Evolutionary conservation across 2,797 vertebrate genomes (phyloP), one percentile per base, ranked within the genome.

Genomic region (Chelmon rostratus): DNA sequence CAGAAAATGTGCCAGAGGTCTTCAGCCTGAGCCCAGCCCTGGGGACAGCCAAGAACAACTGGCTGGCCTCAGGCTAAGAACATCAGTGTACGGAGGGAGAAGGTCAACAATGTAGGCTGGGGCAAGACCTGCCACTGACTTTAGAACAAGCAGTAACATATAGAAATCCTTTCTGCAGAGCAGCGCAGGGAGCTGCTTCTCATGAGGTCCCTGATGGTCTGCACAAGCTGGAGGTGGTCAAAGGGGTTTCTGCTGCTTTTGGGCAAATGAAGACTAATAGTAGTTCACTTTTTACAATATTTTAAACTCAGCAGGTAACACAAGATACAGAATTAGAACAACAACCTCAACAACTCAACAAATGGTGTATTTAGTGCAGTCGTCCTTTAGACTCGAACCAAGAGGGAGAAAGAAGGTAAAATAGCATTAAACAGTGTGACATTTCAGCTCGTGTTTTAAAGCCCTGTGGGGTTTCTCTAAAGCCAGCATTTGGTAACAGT

Each of bases 11-110:
- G 11, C 44, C 2, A 8, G 25, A 5, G 11, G 49, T n/a, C 13
- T 35, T 54, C 5, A 1, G 38, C 63, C 35, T 13, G 40, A n/a
- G 59, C 31, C 52, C 16, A 28, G 15, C 62, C 59, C 69, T 19
- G 44, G 44, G 56, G 61, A 70, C 54, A 13, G 15, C n/a, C 38
- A 1, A 38, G 46, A 78, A 58, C 67, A 78, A 69, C 46, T 42
- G 56, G 62, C 62, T 35, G 13, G 62, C 57, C 68, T 58, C 33
- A n/a, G 42, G 49, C 16, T 35, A 21, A 25, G 33, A 46, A 23
- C 33, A 53, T 61, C 9, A n/a, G 46, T 25, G 3, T 58, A 56
- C 16, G 18, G 12, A 65, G 52, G 49, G 21, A n/a, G 8, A 69
- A 44, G 68, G 52, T 82, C 58, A 68, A 33, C 31, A 31, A 21